phyloP scores from a whole-genome alignment of 1,140 invertebrate species.

The Scylla paramamosain region DNA sequence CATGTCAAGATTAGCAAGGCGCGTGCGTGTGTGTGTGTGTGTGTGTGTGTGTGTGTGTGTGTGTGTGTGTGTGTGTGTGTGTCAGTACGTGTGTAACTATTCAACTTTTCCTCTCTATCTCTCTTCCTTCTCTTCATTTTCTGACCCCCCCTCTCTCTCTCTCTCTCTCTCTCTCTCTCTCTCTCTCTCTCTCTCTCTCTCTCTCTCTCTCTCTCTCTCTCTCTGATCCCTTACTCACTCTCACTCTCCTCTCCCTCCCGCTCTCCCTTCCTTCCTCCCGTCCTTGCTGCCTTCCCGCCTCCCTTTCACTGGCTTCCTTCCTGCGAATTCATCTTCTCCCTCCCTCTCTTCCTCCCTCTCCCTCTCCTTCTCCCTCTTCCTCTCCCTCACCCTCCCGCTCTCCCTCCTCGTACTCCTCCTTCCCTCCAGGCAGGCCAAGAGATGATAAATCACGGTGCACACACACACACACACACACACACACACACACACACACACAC shows the following conservation, averaged over 20 bases:
- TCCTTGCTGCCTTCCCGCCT: not conserved
- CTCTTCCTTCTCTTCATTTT: not conserved
- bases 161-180: constrained; percentile 9
- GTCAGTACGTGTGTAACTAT: too few relatives aligned
- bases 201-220: not conserved
- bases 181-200: not conserved
- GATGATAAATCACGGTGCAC: too few relatives aligned
- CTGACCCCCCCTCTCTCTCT: not conserved
- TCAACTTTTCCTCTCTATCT: not conserved
- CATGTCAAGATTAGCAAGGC: too few relatives aligned
- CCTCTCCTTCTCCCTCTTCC: not conserved
- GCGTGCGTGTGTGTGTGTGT: too few relatives aligned
- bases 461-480: too few relatives aligned
- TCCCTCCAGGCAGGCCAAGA: too few relatives aligned
- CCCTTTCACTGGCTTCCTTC: not conserved
- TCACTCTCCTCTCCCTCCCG: not conserved
- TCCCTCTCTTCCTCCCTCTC: not conserved
- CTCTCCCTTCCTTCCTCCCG: not conserved
- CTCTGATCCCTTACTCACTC: not conserved
- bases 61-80: too few relatives aligned
- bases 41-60: too few relatives aligned
- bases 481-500: too few relatives aligned
- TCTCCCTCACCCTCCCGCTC: not conserved
- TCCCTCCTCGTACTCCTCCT: too few relatives aligned
- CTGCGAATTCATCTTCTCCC: too few relatives aligned